phyloP scores from a whole-genome alignment of 1,140 invertebrate species.

The Caenorhabditis brenneri region DNA sequence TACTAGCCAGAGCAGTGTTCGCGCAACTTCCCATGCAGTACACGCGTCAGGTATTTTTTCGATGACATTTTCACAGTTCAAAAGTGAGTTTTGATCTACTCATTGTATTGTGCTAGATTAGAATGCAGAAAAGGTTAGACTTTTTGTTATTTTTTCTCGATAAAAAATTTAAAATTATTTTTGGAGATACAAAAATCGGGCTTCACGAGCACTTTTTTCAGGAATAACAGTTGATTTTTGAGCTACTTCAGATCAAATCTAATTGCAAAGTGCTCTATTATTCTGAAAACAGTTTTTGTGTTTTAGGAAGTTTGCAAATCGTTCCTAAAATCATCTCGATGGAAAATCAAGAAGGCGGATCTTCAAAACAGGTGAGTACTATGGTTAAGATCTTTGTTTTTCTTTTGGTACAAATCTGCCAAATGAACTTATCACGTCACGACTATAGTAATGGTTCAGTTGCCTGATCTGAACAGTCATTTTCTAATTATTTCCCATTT shows the following conservation, averaged over 20 bases:
- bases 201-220: neutral
- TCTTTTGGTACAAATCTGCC: neutral
- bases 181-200: neutral
- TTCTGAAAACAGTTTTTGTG: neutral
- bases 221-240: neutral
- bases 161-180: too few species aligned
- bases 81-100: neutral
- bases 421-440: neutral
- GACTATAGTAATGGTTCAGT: neutral
- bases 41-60: constrained; percentile 36
- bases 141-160: too few species aligned
- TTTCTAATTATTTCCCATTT: too few species aligned
- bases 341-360: constrained; percentile 43
- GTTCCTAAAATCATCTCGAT: constrained; percentile 39
- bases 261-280: neutral
- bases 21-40: constrained; percentile 39
- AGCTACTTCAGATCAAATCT: neutral
- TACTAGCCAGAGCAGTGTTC: constrained; percentile 12
- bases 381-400: neutral
- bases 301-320: constrained; percentile 36
- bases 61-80: neutral
- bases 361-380: constrained; percentile 18
- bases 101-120: neutral
- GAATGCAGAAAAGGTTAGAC: too few species aligned
- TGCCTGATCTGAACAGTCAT: neutral